Evolutionary conservation across 2,797 vertebrate genomes (phyloP), one percentile per base, ranked within the genome.

Genomic region (Semaprochilodus insignis): DNA sequence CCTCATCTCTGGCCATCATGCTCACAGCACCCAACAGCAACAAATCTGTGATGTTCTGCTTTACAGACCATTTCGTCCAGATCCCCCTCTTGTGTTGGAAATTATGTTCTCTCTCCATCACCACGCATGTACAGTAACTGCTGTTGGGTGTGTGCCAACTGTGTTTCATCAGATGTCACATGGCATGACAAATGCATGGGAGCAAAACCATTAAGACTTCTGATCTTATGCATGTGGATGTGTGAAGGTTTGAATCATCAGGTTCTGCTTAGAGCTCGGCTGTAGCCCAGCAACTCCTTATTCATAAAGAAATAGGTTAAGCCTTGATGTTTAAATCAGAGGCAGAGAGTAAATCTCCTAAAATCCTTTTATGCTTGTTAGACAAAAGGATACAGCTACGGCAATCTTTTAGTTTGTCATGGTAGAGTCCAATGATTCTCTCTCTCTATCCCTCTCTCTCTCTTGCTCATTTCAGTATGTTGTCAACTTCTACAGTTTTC

Each of bases 221-320:
- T 82, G 83, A 77, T 81, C 86, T 73, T 27, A 23, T 70, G 86
- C 85, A 81, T 74, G 85, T 83, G 87, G 83, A 90, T 88, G 81
- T 89, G 76, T 76, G 55, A 57, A 78, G 67, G 74, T 76, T 82
- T 92, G 91, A 93, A 90, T 94, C 90, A 91, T 91, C 91, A 93
- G 85, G 88, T 93, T 90, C 85, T 83, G 88, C 81, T 82, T 78
- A 54, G 83, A 83, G 88, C 86, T 57, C 59, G 83, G 75, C 86
- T 81, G 79, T 40, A 83, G 88, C 85, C 76, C 83, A 85, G 83
- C 81, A 88, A 88, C 89, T 89, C 76, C 86, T 89, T 92, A 87
- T 92, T 93, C 90, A 92, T 92, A 91, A 91, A 92, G 89, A 94
- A 94, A 93, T 92, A 92, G 91, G 91, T 92, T 93, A 92, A 91